Percentiles rank a stretch among this genome's conserved stretches.
These are phyloP conservation scores for Morone saxatilis DNA, from an alignment of 2,113 vertebrate species.

Conservation along the genomic window DNA sequence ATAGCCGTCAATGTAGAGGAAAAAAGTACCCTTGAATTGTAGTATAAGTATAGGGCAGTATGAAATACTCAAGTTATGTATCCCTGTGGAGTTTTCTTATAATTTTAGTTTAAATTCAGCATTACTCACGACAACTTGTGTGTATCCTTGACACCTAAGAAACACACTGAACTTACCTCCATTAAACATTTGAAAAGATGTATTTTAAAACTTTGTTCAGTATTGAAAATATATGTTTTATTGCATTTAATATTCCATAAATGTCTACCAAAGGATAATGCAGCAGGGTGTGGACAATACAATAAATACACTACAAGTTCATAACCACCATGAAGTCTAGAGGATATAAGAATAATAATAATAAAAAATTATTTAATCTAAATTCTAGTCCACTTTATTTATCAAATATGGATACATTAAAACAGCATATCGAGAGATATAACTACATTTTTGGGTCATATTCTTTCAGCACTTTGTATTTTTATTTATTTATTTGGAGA, in stretches of 20 bases:
- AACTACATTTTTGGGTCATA: background rate
- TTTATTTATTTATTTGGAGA: background rate
- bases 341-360: background rate
- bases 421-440: background rate
- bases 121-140: too few relatives aligned
- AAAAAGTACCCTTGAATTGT: too few relatives aligned
- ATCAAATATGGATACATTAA: slow-evolving; percentile 13
- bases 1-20: too few relatives aligned
- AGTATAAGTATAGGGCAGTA: too few relatives aligned
- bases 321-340: background rate
- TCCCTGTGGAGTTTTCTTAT: too few relatives aligned
- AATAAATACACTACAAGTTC: background rate
- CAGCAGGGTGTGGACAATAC: background rate
- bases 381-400: background rate
- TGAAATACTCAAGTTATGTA: too few relatives aligned
- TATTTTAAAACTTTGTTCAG: too few relatives aligned
- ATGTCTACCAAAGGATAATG: slow-evolving; percentile 9
- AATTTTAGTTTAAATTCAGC: too few relatives aligned
- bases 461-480: slow-evolving; percentile 8
- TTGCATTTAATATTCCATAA: background rate
- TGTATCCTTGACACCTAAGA: too few relatives aligned
- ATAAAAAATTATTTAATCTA: background rate
- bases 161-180: too few relatives aligned
- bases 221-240: background rate
- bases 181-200: too few relatives aligned